A percentile compares a stretch with the other conserved stretches of the same genome.
These are phyloP conservation scores for Epicampocera succincta DNA, from an alignment of 2,888 invertebrate species.

Conservation along the genomic window DNA sequence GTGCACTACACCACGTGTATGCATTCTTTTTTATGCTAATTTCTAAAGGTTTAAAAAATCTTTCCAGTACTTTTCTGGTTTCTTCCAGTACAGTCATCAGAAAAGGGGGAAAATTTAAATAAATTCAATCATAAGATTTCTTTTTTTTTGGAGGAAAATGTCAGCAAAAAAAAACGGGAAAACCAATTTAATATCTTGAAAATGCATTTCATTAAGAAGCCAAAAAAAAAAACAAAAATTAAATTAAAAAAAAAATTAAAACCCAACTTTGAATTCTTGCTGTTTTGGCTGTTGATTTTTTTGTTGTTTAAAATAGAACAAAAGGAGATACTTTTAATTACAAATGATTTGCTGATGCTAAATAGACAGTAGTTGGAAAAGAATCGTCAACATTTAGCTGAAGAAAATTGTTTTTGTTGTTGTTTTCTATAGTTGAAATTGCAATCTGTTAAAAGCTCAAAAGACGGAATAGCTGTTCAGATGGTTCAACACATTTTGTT, in stretches of 20 bases:
- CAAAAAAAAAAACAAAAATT: too few species aligned
- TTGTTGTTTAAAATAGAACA: background rate
- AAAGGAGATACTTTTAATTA: slow-evolving; percentile 48
- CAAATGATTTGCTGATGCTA: slow-evolving; percentile 14
- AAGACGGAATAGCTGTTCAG: background rate
- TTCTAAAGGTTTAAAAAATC: background rate
- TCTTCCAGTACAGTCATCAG: background rate
- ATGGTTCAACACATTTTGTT: too few species aligned
- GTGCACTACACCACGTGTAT: background rate
- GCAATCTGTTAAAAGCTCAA: slow-evolving; percentile 14
- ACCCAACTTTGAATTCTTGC: background rate
- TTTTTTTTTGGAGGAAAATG: background rate
- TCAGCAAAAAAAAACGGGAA: background rate
- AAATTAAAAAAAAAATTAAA: too few species aligned
- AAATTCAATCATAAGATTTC: background rate
- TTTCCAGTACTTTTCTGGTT: background rate
- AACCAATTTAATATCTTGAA: background rate
- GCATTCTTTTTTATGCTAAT: too few species aligned
- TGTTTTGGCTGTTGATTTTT: background rate
- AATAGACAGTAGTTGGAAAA: slow-evolving; percentile 9
- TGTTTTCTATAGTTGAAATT: slow-evolving; percentile 13
- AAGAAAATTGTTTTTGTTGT: background rate
- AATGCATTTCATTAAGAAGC: background rate
- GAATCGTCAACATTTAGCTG: slow-evolving; percentile 11
- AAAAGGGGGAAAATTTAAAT: too few species aligned